Conservation (phyloP, 2,113 vertebrate genomes). For the Catharus minimus region DNA sequence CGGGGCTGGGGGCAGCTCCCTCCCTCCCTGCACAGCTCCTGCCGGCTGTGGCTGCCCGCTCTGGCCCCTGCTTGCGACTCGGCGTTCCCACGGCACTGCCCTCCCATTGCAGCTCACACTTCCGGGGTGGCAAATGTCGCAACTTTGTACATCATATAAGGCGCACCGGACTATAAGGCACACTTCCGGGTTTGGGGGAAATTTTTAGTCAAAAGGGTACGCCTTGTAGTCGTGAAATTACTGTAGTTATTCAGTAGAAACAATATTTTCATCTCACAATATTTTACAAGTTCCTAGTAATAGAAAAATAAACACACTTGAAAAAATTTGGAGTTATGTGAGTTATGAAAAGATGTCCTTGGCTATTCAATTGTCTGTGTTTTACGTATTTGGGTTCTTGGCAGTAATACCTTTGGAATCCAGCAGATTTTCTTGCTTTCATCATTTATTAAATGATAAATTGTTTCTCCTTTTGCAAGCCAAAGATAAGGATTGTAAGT, state of each 20-base stretch:
- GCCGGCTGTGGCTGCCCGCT: too few species aligned
- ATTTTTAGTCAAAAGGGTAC: too few species aligned
- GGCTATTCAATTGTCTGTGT: background rate
- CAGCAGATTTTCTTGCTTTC: background rate
- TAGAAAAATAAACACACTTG: background rate
- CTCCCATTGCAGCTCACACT: too few species aligned
- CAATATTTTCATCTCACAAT: background rate
- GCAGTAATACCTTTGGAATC: background rate
- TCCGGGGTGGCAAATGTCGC: too few species aligned
- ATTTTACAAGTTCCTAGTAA: background rate
- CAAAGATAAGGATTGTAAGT: background rate
- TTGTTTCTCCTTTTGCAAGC: background rate
- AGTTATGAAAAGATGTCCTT: background rate
- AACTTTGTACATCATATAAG: too few species aligned
- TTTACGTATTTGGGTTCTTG: background rate
- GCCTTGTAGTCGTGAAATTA: too few species aligned
- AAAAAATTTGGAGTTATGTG: background rate
- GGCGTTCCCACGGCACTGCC: too few species aligned
- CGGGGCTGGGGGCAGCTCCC: too few species aligned
- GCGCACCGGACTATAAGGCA: too few species aligned
- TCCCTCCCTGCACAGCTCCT: too few species aligned
- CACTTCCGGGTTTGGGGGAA: too few species aligned
- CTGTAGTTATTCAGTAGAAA: background rate
- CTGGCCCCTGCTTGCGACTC: too few species aligned
- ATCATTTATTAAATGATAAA: background rate